Conservation (phyloP, 2,797 vertebrate genomes). For the Discoglossus pictus region DNA sequence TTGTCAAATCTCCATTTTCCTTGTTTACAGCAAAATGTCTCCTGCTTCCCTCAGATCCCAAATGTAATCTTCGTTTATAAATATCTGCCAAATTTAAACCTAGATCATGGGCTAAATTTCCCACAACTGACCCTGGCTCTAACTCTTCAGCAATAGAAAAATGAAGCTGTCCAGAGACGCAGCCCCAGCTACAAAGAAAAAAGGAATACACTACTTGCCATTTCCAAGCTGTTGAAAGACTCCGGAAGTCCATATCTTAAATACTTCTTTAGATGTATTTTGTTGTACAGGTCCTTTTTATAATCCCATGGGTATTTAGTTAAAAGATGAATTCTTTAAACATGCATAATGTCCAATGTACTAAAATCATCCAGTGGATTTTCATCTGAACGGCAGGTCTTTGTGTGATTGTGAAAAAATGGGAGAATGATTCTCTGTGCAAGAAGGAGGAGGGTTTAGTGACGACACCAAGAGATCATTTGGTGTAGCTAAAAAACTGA, state of each 20-base stretch:
- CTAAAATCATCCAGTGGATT: not conserved
- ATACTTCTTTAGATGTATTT: slow-evolving; percentile 15
- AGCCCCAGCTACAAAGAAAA: slow-evolving; percentile 76
- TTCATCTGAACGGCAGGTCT: slow-evolving; percentile 23
- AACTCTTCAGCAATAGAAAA: slow-evolving; percentile 90
- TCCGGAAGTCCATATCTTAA: slow-evolving; percentile 55
- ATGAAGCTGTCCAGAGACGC: slow-evolving; percentile 79
- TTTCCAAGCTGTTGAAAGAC: slow-evolving; percentile 79
- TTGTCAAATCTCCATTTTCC: slow-evolving; percentile 78
- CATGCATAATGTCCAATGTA: not conserved
- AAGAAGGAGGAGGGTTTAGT: slow-evolving; percentile 24
- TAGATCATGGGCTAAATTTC: slow-evolving; percentile 87
- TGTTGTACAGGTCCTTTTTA: not conserved
- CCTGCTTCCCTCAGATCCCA: slow-evolving; percentile 77
- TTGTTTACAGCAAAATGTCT: slow-evolving; percentile 85
- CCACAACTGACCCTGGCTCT: slow-evolving; percentile 84
- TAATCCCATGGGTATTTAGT: not conserved
- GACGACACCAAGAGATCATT: not conserved
- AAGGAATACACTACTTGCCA: slow-evolving; percentile 87
- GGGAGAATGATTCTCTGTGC: slow-evolving; percentile 33
- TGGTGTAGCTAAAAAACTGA: not conserved
- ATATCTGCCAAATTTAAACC: slow-evolving; percentile 77
- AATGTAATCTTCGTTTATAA: slow-evolving; percentile 73
- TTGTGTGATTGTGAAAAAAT: slow-evolving; percentile 35
- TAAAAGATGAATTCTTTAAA: not conserved